Evolutionary conservation across 1,140 invertebrate genomes (phyloP), one percentile per base, ranked within the genome.

Genomic region (Monomorium pharaonis): DNA sequence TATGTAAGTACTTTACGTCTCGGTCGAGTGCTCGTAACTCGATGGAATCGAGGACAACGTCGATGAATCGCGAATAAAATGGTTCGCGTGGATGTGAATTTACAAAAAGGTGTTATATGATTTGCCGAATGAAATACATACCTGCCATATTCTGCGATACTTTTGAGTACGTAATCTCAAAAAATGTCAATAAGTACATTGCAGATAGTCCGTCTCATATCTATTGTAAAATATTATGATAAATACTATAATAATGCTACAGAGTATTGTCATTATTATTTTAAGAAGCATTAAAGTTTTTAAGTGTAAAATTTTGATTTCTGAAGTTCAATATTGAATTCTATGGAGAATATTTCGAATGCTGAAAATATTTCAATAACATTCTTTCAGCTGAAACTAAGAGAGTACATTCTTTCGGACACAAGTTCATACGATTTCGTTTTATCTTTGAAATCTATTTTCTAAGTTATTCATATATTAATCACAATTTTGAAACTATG

Each of bases 1-100:
- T 89, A 77, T n/a, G 37, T 74, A 74, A 86, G 58, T 67, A 67
- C 42, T 78, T 89, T 86, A 77, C 58, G 78, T 88, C 56, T 16
- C 54, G 24, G 54, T 27, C 56, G 27, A 81, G 47, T 60, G 33
- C 42, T 62, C 56, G 42, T 81, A 89, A 91, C 70, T 85, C 83
- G 70, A 88, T 85, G 67, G 24, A 72, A 72, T 81, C 78, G 78
- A 47, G 49, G 78, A 81, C 78, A 81, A 81, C 18, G 65, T 44
- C 78, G 51, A 81, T 72, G 51, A 74, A 83, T 83, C 44, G 78
- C 37, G 51, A 72, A 27, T 37, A 42, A 72, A 83, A 72, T 21
- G 37, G n/a, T 47, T 74, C 42, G 18, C 51, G 5, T 12, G 67
- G 14, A 74, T 74, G 18, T 58, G n/a, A 74, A 83, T 72, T 49